These are phyloP conservation scores for Ephialtes manifestator DNA, from an alignment of 2,888 invertebrate species.

Conservation along the genomic window DNA sequence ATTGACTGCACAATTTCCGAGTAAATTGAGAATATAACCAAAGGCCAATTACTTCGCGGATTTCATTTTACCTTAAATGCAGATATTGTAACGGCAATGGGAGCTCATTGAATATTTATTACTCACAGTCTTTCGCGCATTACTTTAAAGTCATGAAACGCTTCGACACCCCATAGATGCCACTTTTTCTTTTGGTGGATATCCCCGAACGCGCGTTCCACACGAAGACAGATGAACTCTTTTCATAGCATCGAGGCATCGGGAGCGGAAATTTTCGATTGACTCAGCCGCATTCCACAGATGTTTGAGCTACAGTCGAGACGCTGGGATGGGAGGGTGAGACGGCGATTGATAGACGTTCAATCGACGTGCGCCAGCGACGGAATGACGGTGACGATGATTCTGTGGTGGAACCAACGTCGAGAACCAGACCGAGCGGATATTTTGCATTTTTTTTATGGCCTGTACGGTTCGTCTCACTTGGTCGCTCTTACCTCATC, in stretches of 20 bases:
- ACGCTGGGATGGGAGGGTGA: slow-evolving; percentile 25
- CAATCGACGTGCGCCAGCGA: slow-evolving; percentile 22
- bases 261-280: slow-evolving; percentile 57
- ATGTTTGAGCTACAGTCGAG: slow-evolving; percentile 10
- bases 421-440: slow-evolving; percentile 42
- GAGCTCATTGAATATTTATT: neutral
- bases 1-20: neutral
- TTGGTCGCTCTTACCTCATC: slow-evolving; percentile 45
- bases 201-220: slow-evolving; percentile 10
- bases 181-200: slow-evolving; percentile 27
- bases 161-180: neutral
- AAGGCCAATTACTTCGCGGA: neutral
- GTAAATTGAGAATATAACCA: neutral
- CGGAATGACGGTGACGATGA: slow-evolving; percentile 56
- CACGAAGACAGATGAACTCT: slow-evolving; percentile 50
- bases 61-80: neutral
- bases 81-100: neutral
- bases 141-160: neutral
- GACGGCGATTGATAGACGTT: slow-evolving; percentile 57
- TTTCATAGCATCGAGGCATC: slow-evolving; percentile 44
- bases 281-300: slow-evolving; percentile 46
- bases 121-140: neutral
- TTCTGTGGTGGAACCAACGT: slow-evolving; percentile 31
- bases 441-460: slow-evolving; percentile 58
- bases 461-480: slow-evolving; percentile 67